phyloP scores from a whole-genome alignment of 2,797 vertebrate species.

The Dallia pectoralis region DNA sequence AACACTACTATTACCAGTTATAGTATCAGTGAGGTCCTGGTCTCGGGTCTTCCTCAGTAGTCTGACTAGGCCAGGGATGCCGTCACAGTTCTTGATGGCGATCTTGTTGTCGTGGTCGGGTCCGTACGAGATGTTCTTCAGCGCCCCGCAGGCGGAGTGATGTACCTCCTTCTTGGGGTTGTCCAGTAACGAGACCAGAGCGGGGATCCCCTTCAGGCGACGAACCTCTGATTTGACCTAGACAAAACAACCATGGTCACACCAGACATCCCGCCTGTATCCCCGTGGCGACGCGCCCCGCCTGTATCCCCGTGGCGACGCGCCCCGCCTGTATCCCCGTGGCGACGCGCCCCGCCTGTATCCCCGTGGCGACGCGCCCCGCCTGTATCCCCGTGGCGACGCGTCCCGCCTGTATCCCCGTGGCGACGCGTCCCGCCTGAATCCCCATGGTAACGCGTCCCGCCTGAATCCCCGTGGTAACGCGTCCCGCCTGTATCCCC shows the following conservation, averaged over 20 bases:
- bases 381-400: too few relatives aligned
- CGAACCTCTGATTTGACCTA: conserved; percentile 79
- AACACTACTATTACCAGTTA: conserved; percentile 79
- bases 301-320: too few relatives aligned
- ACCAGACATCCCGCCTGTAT: too few relatives aligned
- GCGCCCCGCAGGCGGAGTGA: conserved; percentile 90
- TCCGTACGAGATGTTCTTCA: conserved; percentile 97
- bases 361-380: too few relatives aligned
- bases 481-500: too few relatives aligned
- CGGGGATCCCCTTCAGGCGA: conserved; percentile 88
- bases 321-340: too few relatives aligned
- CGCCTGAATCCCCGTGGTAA: too few relatives aligned
- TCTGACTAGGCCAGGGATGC: conserved; percentile 86
- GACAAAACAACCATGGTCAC: conserved; percentile 10
- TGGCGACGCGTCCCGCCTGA: too few relatives aligned
- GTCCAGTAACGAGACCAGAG: conserved; percentile 90
- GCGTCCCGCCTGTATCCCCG: too few relatives aligned
- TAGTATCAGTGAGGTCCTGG: conserved; percentile 93
- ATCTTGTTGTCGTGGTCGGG: conserved; percentile 95
- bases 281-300: too few relatives aligned
- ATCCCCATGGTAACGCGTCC: too few relatives aligned
- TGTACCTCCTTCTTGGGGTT: conserved; percentile 95
- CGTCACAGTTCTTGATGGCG: conserved; percentile 97
- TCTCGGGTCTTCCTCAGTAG: conserved; percentile 88
- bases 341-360: too few relatives aligned